Base-by-base conservation (phyloP, 2,888 invertebrate species). In the Cryptophagus acutangulus region DNA sequence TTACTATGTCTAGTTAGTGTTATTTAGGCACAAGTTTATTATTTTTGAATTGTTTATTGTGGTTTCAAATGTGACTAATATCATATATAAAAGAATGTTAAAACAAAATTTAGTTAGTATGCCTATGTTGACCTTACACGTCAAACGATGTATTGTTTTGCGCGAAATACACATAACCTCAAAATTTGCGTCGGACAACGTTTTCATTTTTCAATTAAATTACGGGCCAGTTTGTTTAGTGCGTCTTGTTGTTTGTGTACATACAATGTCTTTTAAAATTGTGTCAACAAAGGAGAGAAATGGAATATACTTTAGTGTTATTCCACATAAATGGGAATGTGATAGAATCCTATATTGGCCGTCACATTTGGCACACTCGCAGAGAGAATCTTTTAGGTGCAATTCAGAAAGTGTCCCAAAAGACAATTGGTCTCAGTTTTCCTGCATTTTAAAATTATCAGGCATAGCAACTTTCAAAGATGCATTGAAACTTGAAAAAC, bases 261-360 rank as follows among this genome's bases (percentile, higher is more conserved):
- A n/a, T n/a, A n/a, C n/a, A n/a, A n/a, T n/a, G n/a, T n/a, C n/a
- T 9, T 33, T 33, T 33, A 33, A 33, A 33, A 33, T 33, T 33
- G 34, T 33, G 14, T 12, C 34, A 13, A 33, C 34, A 8, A n/a
- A 17, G 17, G 34, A 33, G 17, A 33, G 17, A 33, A 13, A 31
- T 8, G 34, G 17, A 6, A 33, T 33, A 8, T 33, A 17, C 26
- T 10, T 10, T 28, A n/a, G 16, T n/a, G 30, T 29, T n/a, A 12
- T 29, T 8, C 30, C 30, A 5, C 30, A 29, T n/a, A 5, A 29
- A 12, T 29, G 30, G 30, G 30, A 29, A 29, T 6, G 10, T 8
- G 10, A 29, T 12, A n/a, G 13, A n/a, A 12, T 8, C 6, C 10
- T 29, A 12, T 29, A 10, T 29, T 29, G 10, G 30, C 30, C 30